Conservation (phyloP, 2,797 vertebrate genomes). For the Urosaurus nigricauda region DNA sequence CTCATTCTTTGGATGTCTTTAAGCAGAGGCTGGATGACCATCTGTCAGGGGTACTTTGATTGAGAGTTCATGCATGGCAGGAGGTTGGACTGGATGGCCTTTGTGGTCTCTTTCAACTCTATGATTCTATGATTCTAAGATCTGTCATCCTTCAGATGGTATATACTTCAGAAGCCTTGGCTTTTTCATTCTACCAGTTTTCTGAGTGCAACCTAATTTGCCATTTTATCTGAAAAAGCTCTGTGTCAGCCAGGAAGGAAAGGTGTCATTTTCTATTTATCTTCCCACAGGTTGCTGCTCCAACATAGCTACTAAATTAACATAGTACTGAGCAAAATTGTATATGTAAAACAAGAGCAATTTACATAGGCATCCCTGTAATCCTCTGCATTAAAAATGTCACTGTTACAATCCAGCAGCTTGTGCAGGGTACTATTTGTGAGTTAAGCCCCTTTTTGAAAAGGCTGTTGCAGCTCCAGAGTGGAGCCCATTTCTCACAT, state of each 20-base stretch:
- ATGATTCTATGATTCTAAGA: too few species aligned
- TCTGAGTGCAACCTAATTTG: slow-evolving; percentile 18
- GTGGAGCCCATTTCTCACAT: slow-evolving; percentile 60
- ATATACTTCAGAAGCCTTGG: not conserved
- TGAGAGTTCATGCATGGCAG: too few species aligned
- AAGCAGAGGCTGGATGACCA: too few species aligned
- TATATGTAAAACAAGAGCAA: slow-evolving; percentile 75
- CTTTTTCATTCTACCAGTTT: not conserved
- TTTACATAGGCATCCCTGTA: slow-evolving; percentile 75
- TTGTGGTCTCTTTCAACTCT: too few species aligned
- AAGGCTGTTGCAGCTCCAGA: slow-evolving; percentile 60
- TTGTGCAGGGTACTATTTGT: slow-evolving; percentile 72
- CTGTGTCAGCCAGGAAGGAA: not conserved
- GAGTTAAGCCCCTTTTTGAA: slow-evolving; percentile 74
- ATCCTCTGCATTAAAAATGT: slow-evolving; percentile 73
- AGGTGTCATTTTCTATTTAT: slow-evolving; percentile 68
- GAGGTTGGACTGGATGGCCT: too few species aligned
- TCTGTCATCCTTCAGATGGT: not conserved
- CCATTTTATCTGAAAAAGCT: slow-evolving; percentile 35
- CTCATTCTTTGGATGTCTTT: too few species aligned
- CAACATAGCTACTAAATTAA: slow-evolving; percentile 65
- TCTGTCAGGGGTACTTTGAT: too few species aligned
- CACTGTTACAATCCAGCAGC: slow-evolving; percentile 68
- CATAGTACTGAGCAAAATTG: slow-evolving; percentile 57
- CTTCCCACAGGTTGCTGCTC: slow-evolving; percentile 60